Conservation (phyloP, 2,113 vertebrate species). For the Cyanocitta stelleri region DNA sequence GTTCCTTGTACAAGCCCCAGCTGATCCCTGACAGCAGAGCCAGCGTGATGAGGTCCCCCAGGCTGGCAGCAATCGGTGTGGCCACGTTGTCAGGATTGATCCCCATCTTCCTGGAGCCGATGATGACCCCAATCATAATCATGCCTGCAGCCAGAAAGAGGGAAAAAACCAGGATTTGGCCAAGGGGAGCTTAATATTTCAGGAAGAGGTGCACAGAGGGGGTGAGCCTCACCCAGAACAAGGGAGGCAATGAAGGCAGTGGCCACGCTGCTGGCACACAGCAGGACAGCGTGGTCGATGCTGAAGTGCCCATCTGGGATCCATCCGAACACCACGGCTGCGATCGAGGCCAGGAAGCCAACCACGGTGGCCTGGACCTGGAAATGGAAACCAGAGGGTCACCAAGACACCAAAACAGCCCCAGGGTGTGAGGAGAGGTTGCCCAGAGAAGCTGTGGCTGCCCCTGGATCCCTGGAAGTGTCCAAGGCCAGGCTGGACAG, state of each 20-base stretch:
- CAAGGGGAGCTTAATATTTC: background rate
- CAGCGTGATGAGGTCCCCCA: slow-evolving; percentile 96
- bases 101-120: slow-evolving; percentile 91
- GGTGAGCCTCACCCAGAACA: slow-evolving; percentile 80
- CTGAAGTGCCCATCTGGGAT: slow-evolving; percentile 94
- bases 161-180: background rate
- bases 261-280: slow-evolving; percentile 96
- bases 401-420: background rate
- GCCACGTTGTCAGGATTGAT: slow-evolving; percentile 98
- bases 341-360: slow-evolving; percentile 94
- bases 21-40: slow-evolving; percentile 95
- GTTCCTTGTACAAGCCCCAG: slow-evolving; percentile 90
- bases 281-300: slow-evolving; percentile 87
- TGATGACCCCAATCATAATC: slow-evolving; percentile 97
- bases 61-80: slow-evolving; percentile 94
- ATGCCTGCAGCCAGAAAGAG: slow-evolving; percentile 74
- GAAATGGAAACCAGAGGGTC: background rate
- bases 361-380: slow-evolving; percentile 98
- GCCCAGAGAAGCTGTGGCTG: background rate
- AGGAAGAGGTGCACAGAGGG: background rate
- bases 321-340: slow-evolving; percentile 95
- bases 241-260: slow-evolving; percentile 96
- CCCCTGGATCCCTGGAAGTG: background rate
- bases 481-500: accelerated
- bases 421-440: background rate